Base-by-base conservation (phyloP, 2,797 vertebrate genomes). In the Borostomias antarcticus region DNA sequence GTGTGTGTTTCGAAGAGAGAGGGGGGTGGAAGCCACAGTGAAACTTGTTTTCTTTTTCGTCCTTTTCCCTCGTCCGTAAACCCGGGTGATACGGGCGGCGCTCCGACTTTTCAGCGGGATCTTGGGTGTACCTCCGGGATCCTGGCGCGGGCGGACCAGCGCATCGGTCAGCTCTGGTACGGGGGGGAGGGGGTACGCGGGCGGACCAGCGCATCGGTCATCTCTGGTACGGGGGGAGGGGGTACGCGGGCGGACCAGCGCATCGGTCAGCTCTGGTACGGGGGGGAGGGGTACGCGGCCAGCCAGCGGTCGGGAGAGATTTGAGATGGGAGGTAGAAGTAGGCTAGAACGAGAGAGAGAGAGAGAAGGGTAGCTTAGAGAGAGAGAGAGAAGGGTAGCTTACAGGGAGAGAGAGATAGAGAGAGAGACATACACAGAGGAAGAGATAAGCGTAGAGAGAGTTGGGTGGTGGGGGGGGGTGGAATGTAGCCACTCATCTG, bases 11-110 rank as follows among this genome's bases (percentile, higher is more conserved):
- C 26, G 54, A 70, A 29, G 51, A 56, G 51, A 19, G 64, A 51
- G 66, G 11, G 57, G 26, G 58, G 56, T 28, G 62, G 75, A 66
- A 66, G 80, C n/a, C 66, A 51, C 75, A 82, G 76, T 76, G 81
- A 87, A 84, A 88, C 80, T 80, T 35, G 52, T 86, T 82, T 80
- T 85, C 80, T 84, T 70, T 32, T 40, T n/a, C n/a, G n/a, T n/a
- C n/a, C n/a, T n/a, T n/a, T 40, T 30, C 50, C 62, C 23, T 26
- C 26, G 32, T 64, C 73, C 66, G 47, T 78, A 68, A 82, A 77
- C 54, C 67, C 30, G 57, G 62, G 63, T 21, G 75, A 56, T 56
- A 78, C 61, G 35, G 4, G 5, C 61, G 63, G 59, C 58, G 66
- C 70, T 69, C 72, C 71, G 33, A 50, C 64, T 77, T 59, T n/a